Base-by-base conservation (phyloP, 2,888 invertebrate genomes). In the Cheilosia variabilis region DNA sequence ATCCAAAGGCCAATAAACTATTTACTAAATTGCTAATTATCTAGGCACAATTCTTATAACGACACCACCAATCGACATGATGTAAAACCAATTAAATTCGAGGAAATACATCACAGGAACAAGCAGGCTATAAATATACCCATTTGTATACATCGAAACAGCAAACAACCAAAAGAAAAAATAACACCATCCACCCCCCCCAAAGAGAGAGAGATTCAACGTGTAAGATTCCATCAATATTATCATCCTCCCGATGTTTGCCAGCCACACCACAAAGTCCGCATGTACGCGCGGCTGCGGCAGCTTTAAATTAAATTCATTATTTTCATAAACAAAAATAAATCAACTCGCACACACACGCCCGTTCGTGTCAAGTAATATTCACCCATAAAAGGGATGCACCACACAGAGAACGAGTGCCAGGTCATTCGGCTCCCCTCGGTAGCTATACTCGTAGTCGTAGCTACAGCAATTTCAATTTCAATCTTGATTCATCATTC, bases 401-500 rank as follows among this genome's bases (percentile, higher is more conserved):
- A 22, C 15, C 15, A 13, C 55, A 34, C 47, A 55, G 13, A 24
- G 19, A 5, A 15, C 10, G 27, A 22, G 34, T 66, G 66, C 50
- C 57, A 47, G 68, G 55, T 15, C 47, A 58, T 2, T 22, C 31
- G n/a, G 10, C 37, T 27, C 52, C 52, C 19, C 45, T 52, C 27
- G 50, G 27, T 27, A 27, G 27, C 27, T 27, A 6, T 6, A 27
- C 6, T 17, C 2, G 2, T 0, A 27, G 27, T 17, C 2, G 2
- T 0, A 2, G 6, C 45, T n/a, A 15, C 17, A 50, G 68, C 55
- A 71, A 75, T 80, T 84, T 75, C 66, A 63, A 78, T 78, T 78
- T 78, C 78, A 76, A 80, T 80, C 72, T 86, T 60, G 47, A 80
- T 80, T 69, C 83, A 80, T 76, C 84, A 71, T 62, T 57, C 84